These are phyloP conservation scores for Perithous albicinctus DNA, from an alignment of 2,888 invertebrate genomes.

Conservation along the genomic window DNA sequence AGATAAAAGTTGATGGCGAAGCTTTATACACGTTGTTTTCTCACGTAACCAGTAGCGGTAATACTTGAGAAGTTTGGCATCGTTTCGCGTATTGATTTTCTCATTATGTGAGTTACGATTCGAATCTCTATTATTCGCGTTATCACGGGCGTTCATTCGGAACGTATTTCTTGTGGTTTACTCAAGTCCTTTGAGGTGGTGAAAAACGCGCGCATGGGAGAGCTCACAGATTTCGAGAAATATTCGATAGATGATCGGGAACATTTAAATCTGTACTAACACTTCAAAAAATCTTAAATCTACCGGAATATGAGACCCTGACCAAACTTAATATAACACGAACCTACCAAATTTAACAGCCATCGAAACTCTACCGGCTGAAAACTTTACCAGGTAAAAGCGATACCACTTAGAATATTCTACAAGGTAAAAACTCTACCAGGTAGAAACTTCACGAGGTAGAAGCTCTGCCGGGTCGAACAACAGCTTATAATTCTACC, in stretches of 20 bases:
- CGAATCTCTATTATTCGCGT: constrained; percentile 54
- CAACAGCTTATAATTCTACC: too few relatives aligned
- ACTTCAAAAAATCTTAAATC: too few relatives aligned
- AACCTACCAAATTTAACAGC: too few relatives aligned
- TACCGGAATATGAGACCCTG: too few relatives aligned
- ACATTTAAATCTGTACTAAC: too few relatives aligned
- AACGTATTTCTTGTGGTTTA: constrained; percentile 55
- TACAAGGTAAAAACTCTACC: too few relatives aligned
- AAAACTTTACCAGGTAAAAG: too few relatives aligned
- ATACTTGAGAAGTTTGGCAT: constrained; percentile 43
- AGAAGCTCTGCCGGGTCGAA: too few relatives aligned
- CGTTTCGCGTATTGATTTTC: constrained; percentile 68
- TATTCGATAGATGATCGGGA: neutral
- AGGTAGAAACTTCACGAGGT: too few relatives aligned
- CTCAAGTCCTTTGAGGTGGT: constrained; percentile 48
- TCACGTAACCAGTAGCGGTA: constrained; percentile 20
- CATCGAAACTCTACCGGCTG: too few relatives aligned
- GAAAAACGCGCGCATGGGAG: neutral
- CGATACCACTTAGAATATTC: too few relatives aligned
- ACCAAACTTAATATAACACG: too few relatives aligned
- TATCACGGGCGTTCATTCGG: constrained; percentile 43
- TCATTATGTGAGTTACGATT: constrained; percentile 62
- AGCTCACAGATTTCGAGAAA: neutral
- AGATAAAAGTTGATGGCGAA: constrained; percentile 26
- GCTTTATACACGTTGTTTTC: neutral